These are phyloP conservation scores for Paramormyrops kingsleyae DNA, from an alignment of 2,113 vertebrate species.

Conservation along the genomic window DNA sequence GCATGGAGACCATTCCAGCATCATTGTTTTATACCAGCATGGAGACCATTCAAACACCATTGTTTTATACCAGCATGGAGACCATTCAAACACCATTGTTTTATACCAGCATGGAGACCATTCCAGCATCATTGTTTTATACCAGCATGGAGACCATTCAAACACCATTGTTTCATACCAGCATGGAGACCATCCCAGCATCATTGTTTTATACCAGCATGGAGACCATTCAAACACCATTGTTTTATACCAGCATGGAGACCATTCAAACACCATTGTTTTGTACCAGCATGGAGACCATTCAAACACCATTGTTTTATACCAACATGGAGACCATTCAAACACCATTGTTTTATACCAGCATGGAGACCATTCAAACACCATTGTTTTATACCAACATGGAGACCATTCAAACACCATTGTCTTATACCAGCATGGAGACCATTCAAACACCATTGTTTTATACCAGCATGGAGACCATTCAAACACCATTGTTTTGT, in stretches of 20 bases:
- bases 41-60: background rate
- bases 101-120: background rate
- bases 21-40: background rate
- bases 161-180: background rate
- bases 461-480: background rate
- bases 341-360: background rate
- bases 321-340: background rate
- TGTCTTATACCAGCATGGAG: background rate
- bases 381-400: background rate
- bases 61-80: background rate
- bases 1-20: background rate
- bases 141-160: background rate
- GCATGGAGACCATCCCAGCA: background rate
- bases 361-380: background rate
- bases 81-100: background rate
- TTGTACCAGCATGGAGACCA: background rate
- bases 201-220: background rate
- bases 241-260: background rate
- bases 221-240: background rate
- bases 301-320: background rate
- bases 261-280: background rate
- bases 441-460: background rate
- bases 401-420: background rate
- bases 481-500: background rate
- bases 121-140: background rate